phyloP scores from a whole-genome alignment of 2,113 vertebrate genomes.

The Rhineura floridana region DNA sequence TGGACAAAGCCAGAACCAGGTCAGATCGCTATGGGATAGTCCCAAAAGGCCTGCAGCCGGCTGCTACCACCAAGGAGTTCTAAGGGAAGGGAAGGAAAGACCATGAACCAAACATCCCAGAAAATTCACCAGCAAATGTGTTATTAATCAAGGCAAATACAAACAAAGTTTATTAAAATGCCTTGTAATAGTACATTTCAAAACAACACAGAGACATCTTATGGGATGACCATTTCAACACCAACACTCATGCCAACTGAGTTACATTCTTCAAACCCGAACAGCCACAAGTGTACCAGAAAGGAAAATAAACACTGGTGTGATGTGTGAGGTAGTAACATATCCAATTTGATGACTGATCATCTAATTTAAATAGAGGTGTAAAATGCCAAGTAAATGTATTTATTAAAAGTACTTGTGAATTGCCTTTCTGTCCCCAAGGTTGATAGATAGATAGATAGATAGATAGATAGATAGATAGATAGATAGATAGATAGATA shows the following conservation, averaged over 20 bases:
- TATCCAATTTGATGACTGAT: conserved; percentile 70
- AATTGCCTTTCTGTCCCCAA: not conserved
- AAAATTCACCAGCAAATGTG: conserved; percentile 89
- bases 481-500: too few relatives aligned
- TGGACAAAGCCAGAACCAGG: conserved; percentile 84
- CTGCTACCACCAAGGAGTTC: conserved; percentile 90
- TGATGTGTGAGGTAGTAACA: conserved; percentile 67
- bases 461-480: too few relatives aligned
- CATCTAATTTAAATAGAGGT: conserved; percentile 71
- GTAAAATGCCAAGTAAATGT: conserved; percentile 63
- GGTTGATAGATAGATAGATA: too few relatives aligned
- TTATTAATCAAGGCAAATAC: conserved; percentile 95
- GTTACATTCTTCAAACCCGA: conserved; percentile 75
- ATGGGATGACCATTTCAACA: conserved; percentile 76
- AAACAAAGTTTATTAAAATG: conserved; percentile 98
- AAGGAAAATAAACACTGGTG: conserved; percentile 82
- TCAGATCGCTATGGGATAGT: conserved; percentile 88
- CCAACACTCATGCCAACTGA: conserved; percentile 69
- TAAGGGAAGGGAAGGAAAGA: conserved; percentile 90
- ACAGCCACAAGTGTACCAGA: conserved; percentile 74
- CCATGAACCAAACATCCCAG: conserved; percentile 88
- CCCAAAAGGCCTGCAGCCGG: conserved; percentile 81
- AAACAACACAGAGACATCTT: conserved; percentile 79
- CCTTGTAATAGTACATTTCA: conserved; percentile 77
- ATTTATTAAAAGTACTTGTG: not conserved